A percentile compares a stretch with the other conserved stretches of the same genome.
Conservation (phyloP, 2,113 vertebrate genomes). For the Calyptomena viridis region DNA sequence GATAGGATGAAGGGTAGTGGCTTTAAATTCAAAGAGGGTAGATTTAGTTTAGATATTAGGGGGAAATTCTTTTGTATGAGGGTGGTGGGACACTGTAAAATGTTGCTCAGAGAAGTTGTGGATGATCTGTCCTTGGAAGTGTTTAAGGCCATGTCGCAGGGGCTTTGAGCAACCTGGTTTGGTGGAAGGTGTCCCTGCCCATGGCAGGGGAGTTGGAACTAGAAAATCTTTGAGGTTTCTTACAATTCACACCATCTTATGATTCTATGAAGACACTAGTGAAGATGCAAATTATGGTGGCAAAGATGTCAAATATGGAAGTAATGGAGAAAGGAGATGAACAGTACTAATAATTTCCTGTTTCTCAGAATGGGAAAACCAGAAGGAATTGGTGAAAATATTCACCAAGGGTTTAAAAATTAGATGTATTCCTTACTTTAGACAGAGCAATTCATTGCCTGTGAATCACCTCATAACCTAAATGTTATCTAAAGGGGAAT, state of each 20-base stretch:
- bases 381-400: neutral
- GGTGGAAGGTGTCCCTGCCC: neutral
- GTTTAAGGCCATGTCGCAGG: neutral
- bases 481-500: neutral
- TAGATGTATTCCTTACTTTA: neutral
- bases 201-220: fast-evolving
- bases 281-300: neutral
- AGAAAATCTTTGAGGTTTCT: neutral
- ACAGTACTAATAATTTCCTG: neutral
- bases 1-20: neutral
- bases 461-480: neutral
- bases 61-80: neutral
- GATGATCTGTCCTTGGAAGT: neutral
- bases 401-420: neutral
- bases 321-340: neutral
- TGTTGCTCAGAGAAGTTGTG: neutral
- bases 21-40: neutral
- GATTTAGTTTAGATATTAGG: neutral
- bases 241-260: neutral
- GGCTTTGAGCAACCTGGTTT: neutral
- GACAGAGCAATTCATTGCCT: neutral
- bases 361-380: neutral
- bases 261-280: neutral
- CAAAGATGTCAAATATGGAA: neutral
- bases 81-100: neutral